phyloP scores from a whole-genome alignment of 2,888 invertebrate genomes.

The Campaea margaritaria region DNA sequence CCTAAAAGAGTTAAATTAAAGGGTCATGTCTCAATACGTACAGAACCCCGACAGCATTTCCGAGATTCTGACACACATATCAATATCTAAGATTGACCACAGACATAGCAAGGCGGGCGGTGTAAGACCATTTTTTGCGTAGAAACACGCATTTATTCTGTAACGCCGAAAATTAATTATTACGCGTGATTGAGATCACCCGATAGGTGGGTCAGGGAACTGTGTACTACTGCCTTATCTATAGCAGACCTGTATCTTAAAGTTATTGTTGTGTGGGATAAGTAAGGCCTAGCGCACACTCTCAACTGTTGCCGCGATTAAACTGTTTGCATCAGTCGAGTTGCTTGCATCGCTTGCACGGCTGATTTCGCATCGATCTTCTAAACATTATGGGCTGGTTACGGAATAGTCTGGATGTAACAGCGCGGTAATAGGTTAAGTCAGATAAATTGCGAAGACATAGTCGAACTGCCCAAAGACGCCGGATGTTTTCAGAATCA shows the following conservation, averaged over 20 bases:
- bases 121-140: slow-evolving; percentile 44
- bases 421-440: too few relatives aligned
- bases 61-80: slow-evolving; percentile 6
- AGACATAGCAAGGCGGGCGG: slow-evolving; percentile 29
- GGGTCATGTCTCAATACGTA: not conserved
- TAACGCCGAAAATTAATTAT: slow-evolving; percentile 51
- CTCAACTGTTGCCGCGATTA: too few relatives aligned
- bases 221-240: not conserved
- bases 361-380: too few relatives aligned
- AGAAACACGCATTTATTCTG: slow-evolving; percentile 36
- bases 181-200: slow-evolving; percentile 46
- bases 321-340: too few relatives aligned
- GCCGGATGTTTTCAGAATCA: too few relatives aligned
- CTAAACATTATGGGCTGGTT: too few relatives aligned
- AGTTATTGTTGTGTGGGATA: not conserved
- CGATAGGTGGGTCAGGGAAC: slow-evolving; percentile 37
- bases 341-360: too few relatives aligned
- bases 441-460: too few relatives aligned
- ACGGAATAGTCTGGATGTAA: too few relatives aligned
- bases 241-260: not conserved
- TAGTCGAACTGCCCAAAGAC: too few relatives aligned
- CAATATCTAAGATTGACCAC: slow-evolving; percentile 35
- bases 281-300: not conserved
- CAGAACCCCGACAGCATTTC: slow-evolving; percentile 7
- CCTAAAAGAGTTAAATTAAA: too few relatives aligned